Evolutionary conservation across 2,888 invertebrate species (phyloP).

Genomic region (Aleiodes leptofemur): DNA sequence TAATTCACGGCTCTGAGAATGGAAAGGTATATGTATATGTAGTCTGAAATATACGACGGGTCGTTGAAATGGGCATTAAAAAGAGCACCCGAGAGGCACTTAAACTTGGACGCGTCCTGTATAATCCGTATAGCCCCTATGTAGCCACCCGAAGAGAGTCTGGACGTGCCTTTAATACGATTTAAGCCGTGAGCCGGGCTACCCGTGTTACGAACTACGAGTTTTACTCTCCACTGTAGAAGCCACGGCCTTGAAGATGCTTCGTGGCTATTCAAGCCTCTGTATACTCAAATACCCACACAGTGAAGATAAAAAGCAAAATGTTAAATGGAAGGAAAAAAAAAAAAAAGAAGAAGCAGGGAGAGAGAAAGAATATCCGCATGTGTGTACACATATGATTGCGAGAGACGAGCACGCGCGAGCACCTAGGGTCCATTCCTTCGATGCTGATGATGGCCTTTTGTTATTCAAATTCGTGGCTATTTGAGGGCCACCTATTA

Average conservation of each 20-base stretch:
- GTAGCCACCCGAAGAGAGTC: conserved; percentile 44
- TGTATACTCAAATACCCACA: conserved; percentile 31
- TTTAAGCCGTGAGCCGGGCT: conserved; percentile 64
- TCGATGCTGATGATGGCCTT: conserved; percentile 37
- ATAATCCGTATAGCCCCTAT: conserved; percentile 41
- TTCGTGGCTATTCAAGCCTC: conserved; percentile 36
- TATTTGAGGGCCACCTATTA: conserved; percentile 3
- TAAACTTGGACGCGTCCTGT: conserved; percentile 40
- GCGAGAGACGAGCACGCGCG: conserved; percentile 14
- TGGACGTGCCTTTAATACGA: conserved; percentile 66
- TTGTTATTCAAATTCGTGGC: conserved; percentile 39
- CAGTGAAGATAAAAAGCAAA: conserved; percentile 4
- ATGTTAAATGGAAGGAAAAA: conserved; percentile 10
- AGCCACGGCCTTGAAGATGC: conserved; percentile 46
- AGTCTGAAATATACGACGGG: conserved; percentile 28
- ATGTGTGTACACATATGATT: conserved; percentile 9
- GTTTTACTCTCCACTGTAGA: conserved; percentile 38
- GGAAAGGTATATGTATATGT: conserved; percentile 6
- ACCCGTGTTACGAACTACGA: conserved; percentile 62
- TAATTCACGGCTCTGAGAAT: conserved; percentile 14
- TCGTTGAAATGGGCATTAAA: conserved; percentile 33
- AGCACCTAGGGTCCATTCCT: conserved; percentile 28
- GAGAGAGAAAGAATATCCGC: not conserved
- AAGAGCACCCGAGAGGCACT: conserved; percentile 38
- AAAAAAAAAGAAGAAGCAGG: not conserved